phyloP scores from a whole-genome alignment of 2,797 vertebrate genomes.

The Poeciliopsis infans region DNA sequence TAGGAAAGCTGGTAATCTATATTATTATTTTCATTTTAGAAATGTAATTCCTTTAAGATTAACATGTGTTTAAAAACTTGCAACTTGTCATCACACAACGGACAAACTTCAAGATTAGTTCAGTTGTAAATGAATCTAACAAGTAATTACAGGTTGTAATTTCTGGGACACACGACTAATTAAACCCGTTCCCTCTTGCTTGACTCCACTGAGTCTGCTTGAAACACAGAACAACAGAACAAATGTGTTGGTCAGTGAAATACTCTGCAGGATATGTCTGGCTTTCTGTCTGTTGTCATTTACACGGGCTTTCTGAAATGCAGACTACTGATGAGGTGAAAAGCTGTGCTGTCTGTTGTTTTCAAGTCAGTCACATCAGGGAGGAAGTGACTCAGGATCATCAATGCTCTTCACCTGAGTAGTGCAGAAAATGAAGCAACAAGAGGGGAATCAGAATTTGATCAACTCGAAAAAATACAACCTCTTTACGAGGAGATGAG shows the following conservation, averaged over 20 bases:
- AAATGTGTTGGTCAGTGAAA: neutral
- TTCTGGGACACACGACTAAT: neutral
- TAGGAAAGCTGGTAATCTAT: neutral
- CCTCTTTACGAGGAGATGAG: neutral
- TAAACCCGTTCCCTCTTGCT: neutral
- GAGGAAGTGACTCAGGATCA: neutral
- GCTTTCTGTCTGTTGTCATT: neutral
- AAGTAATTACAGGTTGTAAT: neutral
- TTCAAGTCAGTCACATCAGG: neutral
- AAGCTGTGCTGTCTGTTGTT: neutral
- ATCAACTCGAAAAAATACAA: neutral
- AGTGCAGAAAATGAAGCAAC: neutral
- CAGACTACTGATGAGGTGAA: neutral
- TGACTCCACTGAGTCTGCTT: neutral
- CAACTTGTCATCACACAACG: neutral
- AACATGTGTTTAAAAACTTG: neutral
- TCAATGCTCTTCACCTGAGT: neutral
- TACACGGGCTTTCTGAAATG: neutral
- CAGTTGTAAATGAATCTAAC: neutral
- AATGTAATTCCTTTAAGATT: neutral
- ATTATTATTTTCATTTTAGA: neutral
- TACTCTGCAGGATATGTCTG: neutral
- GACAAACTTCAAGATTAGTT: neutral
- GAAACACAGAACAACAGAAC: neutral
- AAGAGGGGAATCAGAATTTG: neutral